phyloP scores from a whole-genome alignment of 2,888 invertebrate species.

The Monochamus alternatus region DNA sequence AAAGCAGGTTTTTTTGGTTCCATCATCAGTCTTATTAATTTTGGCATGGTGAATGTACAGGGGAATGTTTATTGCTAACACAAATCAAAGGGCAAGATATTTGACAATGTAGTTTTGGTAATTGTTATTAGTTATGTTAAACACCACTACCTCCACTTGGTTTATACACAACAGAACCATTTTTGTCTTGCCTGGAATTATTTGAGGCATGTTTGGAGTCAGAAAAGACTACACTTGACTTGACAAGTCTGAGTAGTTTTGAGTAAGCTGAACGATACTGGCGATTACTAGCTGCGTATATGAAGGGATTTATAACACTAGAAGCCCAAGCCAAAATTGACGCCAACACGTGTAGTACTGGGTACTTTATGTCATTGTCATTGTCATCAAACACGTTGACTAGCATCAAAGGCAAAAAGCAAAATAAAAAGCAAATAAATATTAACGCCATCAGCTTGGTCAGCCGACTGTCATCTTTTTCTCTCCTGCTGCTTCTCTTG shows the following conservation, averaged over 20 bases:
- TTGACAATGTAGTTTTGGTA: background rate
- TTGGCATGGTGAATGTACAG: slow-evolving; percentile 15
- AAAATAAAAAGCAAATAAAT: slow-evolving; percentile 88
- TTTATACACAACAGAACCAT: slow-evolving; percentile 57
- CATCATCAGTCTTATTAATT: slow-evolving; percentile 28
- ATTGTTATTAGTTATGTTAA: background rate
- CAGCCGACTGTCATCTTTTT: slow-evolving; percentile 84
- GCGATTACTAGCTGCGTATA: slow-evolving; percentile 91
- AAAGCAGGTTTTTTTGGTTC: slow-evolving; percentile 19
- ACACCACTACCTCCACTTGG: slow-evolving; percentile 48
- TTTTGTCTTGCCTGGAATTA: slow-evolving; percentile 59
- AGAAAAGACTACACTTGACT: slow-evolving; percentile 63
- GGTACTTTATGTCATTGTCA: slow-evolving; percentile 78
- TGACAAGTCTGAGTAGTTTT: slow-evolving; percentile 71
- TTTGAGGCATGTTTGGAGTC: slow-evolving; percentile 62
- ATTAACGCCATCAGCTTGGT: slow-evolving; percentile 91
- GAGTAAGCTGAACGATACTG: slow-evolving; percentile 81
- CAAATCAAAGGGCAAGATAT: slow-evolving; percentile 17
- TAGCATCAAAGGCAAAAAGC: slow-evolving; percentile 91
- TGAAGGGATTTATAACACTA: slow-evolving; percentile 90
- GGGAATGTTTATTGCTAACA: slow-evolving; percentile 26
- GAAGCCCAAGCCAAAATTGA: slow-evolving; percentile 93
- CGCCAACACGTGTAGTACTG: slow-evolving; percentile 86
- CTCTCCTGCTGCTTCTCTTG: slow-evolving; percentile 64
- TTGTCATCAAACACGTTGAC: slow-evolving; percentile 89